Percentiles rank a stretch among this genome's conserved stretches.
These are phyloP conservation scores for Melierax canorus DNA, from an alignment of 2,113 vertebrate genomes.

Conservation along the genomic window DNA sequence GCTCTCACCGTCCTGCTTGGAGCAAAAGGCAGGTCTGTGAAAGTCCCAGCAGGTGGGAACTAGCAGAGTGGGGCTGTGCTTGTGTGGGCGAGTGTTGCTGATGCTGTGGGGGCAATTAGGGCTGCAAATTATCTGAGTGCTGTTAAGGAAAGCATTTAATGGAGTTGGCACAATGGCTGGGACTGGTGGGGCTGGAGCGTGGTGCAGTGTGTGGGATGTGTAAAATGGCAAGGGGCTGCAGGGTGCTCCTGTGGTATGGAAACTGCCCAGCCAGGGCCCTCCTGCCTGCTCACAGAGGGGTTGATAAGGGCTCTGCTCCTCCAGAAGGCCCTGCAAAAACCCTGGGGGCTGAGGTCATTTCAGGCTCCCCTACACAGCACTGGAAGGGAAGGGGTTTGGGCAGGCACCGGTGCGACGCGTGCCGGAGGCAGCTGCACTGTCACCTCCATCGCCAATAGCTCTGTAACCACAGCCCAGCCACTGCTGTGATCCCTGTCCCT, in stretches of 20 bases:
- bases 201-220: background rate
- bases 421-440: background rate
- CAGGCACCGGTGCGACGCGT: fast-evolving
- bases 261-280: background rate
- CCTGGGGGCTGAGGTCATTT: background rate
- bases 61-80: background rate
- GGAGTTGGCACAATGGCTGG: background rate
- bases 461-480: background rate
- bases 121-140: background rate
- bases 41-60: background rate
- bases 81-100: background rate
- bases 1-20: background rate
- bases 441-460: background rate
- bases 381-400: background rate
- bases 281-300: background rate
- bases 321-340: background rate
- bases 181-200: background rate
- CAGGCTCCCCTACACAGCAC: background rate
- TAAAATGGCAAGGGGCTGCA: background rate
- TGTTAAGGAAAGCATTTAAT: background rate
- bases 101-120: background rate
- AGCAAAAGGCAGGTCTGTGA: background rate
- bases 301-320: background rate
- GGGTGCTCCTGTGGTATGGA: fast-evolving
- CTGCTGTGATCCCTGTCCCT: background rate